Evolutionary conservation across 1,140 invertebrate genomes (phyloP).

Genomic region (Trigoniulus corallinus): DNA sequence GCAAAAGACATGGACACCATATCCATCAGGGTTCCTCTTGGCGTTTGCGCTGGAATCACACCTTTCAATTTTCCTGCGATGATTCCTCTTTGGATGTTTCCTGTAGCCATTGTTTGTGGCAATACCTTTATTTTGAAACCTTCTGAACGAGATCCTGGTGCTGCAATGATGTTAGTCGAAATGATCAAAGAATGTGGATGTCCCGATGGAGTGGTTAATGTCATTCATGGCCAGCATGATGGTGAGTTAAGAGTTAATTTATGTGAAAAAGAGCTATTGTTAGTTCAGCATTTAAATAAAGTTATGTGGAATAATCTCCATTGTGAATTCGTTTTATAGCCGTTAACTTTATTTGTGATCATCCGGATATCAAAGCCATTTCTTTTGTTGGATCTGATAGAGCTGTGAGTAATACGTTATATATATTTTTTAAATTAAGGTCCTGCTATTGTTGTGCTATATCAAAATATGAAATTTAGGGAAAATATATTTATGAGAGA

Average conservation of each 20-base stretch:
- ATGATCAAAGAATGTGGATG: slow-evolving; percentile 76
- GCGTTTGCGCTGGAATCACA: slow-evolving; percentile 75
- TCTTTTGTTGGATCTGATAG: slow-evolving; percentile 96
- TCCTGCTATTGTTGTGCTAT: neutral
- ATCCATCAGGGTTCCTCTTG: slow-evolving; percentile 75
- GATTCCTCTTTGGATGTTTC: slow-evolving; percentile 96
- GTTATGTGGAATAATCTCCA: too few relatives aligned
- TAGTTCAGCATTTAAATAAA: too few relatives aligned
- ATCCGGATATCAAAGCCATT: slow-evolving; percentile 89
- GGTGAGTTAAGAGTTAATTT: slow-evolving; percentile 15
- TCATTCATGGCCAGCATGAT: slow-evolving; percentile 88
- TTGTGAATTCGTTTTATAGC: slow-evolving; percentile 25
- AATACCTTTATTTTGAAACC: slow-evolving; percentile 61
- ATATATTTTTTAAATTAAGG: slow-evolving; percentile 5
- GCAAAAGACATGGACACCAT: slow-evolving; percentile 85
- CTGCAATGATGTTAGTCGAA: slow-evolving; percentile 85
- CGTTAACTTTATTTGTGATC: slow-evolving; percentile 94
- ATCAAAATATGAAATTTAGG: slow-evolving; percentile 38
- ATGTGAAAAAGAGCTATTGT: neutral
- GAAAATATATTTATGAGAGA: slow-evolving; percentile 88
- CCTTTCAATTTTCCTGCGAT: slow-evolving; percentile 97
- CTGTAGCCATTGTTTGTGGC: slow-evolving; percentile 78
- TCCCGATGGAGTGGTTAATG: slow-evolving; percentile 84
- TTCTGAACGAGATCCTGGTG: slow-evolving; percentile 93
- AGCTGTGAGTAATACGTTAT: slow-evolving; percentile 43